These are phyloP conservation scores for Limnephilus marmoratus DNA, from an alignment of 2,888 invertebrate genomes.

Conservation along the genomic window DNA sequence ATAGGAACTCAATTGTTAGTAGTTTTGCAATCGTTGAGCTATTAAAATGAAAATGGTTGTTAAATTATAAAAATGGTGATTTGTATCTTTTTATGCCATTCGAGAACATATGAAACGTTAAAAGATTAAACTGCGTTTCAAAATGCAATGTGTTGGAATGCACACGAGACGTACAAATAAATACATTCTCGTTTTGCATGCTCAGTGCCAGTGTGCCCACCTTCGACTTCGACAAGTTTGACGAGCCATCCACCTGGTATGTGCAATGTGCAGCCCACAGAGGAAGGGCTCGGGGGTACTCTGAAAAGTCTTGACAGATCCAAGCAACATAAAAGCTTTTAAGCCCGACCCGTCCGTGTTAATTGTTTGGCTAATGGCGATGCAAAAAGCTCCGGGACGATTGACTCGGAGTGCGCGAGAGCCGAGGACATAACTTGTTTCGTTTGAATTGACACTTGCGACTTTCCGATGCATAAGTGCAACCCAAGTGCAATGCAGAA, in stretches of 20 bases:
- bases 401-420: conserved; percentile 16
- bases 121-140: not conserved
- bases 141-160: not conserved
- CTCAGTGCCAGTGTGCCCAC: not conserved
- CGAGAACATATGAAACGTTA: not conserved
- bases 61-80: not conserved
- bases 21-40: too few species aligned
- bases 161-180: not conserved
- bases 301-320: not conserved
- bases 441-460: not conserved
- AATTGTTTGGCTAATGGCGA: conserved; percentile 35
- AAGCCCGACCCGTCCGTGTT: conserved; percentile 3
- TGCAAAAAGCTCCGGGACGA: conserved; percentile 32
- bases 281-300: not conserved
- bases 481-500: not conserved
- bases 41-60: too few species aligned
- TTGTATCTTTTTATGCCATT: not conserved
- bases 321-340: conserved; percentile 16
- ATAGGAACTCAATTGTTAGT: too few species aligned
- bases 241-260: not conserved
- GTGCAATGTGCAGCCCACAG: not conserved
- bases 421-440: not conserved
- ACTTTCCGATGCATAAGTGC: conserved; percentile 3
- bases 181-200: not conserved
- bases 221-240: conserved; percentile 2